Percentiles rank a stretch among this genome's conserved stretches.
These are phyloP conservation scores for Eremophila alpestris DNA, from an alignment of 2,797 vertebrate genomes.

Conservation along the genomic window DNA sequence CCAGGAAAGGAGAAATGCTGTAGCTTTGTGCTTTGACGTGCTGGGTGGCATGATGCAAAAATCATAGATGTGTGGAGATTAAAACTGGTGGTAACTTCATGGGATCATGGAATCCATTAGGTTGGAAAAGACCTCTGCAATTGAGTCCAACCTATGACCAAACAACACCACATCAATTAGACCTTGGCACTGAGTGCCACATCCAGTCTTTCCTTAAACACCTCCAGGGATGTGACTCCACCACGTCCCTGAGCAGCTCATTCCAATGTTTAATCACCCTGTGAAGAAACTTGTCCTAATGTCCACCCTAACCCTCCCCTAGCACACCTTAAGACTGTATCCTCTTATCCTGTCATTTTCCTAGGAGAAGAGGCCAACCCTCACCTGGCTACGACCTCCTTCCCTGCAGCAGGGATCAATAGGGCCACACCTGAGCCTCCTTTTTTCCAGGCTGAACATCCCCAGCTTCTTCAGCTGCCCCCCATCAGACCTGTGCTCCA, in stretches of 20 bases:
- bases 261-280: not conserved
- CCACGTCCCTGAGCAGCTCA: not conserved
- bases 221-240: not conserved
- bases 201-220: not conserved
- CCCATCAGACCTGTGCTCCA: not conserved
- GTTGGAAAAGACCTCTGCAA: not conserved
- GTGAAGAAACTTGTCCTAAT: not conserved
- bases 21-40: rapidly evolving
- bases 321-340: not conserved
- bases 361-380: not conserved
- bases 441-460: not conserved
- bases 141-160: rapidly evolving
- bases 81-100: not conserved
- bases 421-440: not conserved
- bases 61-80: rapidly evolving
- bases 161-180: not conserved
- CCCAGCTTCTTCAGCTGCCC: not conserved
- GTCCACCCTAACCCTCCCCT: not conserved
- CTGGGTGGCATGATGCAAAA: rapidly evolving
- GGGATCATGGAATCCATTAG: not conserved
- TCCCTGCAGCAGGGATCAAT: not conserved
- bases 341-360: not conserved
- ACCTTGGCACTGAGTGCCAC: not conserved
- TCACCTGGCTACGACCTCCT: not conserved
- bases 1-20: not conserved